phyloP scores from a whole-genome alignment of 1,140 invertebrate species.

The Choristoneura fumiferana region DNA sequence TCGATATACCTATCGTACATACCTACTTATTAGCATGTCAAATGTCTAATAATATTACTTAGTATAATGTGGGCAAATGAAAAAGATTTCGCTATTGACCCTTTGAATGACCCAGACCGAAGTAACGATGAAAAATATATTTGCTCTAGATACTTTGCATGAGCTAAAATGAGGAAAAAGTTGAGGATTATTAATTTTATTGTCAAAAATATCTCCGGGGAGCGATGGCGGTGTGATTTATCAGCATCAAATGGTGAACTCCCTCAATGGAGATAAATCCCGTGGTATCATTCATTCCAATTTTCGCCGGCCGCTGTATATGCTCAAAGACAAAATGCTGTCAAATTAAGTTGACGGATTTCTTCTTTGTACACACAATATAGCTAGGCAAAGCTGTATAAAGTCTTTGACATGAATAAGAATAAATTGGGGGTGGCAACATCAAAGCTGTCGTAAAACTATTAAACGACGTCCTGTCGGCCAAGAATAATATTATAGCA shows the following conservation, averaged over 20 bases:
- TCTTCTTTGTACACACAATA: conserved; percentile 22
- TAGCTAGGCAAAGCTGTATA: conserved; percentile 32
- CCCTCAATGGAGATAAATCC: conserved; percentile 52
- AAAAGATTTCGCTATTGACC: too few species aligned
- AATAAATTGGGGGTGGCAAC: too few species aligned
- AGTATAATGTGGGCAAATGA: too few species aligned
- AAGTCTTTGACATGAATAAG: conserved; percentile 10
- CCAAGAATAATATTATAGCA: too few species aligned
- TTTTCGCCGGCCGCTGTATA: conserved; percentile 19
- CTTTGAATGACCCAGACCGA: too few species aligned
- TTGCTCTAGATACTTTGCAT: conserved; percentile 21
- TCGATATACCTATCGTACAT: too few species aligned
- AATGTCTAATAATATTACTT: too few species aligned
- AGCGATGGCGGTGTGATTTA: conserved; percentile 38
- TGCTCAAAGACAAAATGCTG: conserved; percentile 30
- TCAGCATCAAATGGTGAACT: conserved; percentile 44
- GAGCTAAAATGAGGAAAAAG: conserved; percentile 25
- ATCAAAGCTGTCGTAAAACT: too few species aligned
- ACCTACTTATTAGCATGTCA: too few species aligned
- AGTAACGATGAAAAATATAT: conserved; percentile 28
- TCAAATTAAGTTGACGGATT: conserved; percentile 39
- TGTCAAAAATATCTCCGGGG: conserved; percentile 29
- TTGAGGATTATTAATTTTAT: conserved; percentile 31
- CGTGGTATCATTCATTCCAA: conserved; percentile 33
- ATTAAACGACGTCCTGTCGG: too few species aligned